These are phyloP conservation scores for Apamea monoglypha DNA, from an alignment of 2,888 invertebrate genomes.

Conservation along the genomic window DNA sequence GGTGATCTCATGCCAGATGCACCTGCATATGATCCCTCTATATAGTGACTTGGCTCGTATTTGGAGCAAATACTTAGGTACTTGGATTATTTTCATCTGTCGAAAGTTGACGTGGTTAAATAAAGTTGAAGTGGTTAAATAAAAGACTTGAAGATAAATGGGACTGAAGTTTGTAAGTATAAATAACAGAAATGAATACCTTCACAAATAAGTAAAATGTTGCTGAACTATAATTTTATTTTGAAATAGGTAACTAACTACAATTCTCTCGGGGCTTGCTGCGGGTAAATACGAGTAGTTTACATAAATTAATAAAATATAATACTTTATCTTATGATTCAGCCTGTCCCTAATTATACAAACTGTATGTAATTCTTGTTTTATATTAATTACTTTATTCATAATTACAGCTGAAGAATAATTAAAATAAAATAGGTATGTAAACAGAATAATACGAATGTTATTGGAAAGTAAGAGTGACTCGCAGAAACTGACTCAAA, in stretches of 20 bases:
- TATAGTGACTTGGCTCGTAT: too few species aligned
- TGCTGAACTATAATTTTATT: background rate
- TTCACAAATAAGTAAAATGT: background rate
- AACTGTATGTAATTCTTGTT: constrained; percentile 10
- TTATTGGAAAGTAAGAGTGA: background rate
- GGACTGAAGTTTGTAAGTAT: background rate
- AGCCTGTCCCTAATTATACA: constrained; percentile 4
- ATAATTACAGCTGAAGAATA: constrained; percentile 10
- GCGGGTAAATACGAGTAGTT: background rate
- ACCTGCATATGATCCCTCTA: too few species aligned
- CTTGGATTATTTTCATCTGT: background rate
- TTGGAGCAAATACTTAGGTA: too few species aligned
- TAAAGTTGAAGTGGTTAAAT: background rate
- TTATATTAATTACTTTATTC: constrained; percentile 11
- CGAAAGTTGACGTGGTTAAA: background rate
- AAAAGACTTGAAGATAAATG: constrained; percentile 1
- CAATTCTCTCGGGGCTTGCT: background rate
- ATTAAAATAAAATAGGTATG: background rate
- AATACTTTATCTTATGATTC: background rate
- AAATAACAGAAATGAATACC: too few species aligned
- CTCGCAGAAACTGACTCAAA: background rate
- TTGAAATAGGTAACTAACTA: constrained; percentile 12
- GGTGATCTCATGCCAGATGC: too few species aligned
- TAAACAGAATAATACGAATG: background rate
- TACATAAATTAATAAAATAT: background rate